Evolutionary conservation across 2,113 vertebrate genomes (phyloP).

Genomic region (Crypturellus undulatus): DNA sequence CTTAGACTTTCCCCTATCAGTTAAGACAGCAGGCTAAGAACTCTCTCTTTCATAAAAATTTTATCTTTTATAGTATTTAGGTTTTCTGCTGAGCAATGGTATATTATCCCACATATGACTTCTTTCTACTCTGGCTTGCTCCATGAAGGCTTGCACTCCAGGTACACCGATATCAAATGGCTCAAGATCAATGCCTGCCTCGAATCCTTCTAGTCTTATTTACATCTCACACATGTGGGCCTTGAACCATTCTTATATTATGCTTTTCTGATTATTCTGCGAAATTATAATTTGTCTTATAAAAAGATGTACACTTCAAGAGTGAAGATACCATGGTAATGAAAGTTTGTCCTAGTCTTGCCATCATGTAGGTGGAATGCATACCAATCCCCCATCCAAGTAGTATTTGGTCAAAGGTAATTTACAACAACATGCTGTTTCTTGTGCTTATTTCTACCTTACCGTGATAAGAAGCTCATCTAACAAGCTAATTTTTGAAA

Average conservation of each 20-base stretch:
- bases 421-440: not conserved
- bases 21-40: not conserved
- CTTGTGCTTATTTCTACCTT: accelerated
- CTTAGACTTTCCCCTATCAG: not conserved
- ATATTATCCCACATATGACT: not conserved
- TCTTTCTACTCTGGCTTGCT: not conserved
- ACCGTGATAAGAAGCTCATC: not conserved
- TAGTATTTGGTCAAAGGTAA: not conserved
- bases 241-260: not conserved
- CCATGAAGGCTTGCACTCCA: not conserved
- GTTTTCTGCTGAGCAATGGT: not conserved
- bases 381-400: not conserved
- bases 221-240: not conserved
- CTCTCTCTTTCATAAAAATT: not conserved
- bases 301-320: not conserved
- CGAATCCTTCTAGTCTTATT: not conserved
- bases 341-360: not conserved
- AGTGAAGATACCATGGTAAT: not conserved
- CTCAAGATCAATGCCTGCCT: not conserved
- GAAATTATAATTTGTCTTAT: not conserved
- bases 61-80: not conserved
- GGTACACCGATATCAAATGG: not conserved
- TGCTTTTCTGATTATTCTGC: not conserved
- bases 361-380: not conserved
- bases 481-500: not conserved